A percentile compares a stretch with the other conserved stretches of the same genome.
phyloP scores from a whole-genome alignment of 1,140 invertebrate species.

The Gerris buenoi region DNA sequence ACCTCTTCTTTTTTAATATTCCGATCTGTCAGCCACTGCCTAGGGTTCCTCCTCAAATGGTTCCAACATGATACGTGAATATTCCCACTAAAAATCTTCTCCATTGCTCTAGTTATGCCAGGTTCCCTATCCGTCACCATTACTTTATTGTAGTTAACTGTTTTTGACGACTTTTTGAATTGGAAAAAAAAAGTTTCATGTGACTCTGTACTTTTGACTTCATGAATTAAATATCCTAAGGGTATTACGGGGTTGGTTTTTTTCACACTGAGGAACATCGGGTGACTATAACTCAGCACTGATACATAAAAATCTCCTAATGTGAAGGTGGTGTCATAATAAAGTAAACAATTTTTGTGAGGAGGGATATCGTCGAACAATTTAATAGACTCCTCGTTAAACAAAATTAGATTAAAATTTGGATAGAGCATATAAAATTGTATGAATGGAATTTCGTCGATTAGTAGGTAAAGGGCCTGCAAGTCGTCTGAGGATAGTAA shows the following conservation, averaged over 20 bases:
- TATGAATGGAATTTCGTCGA: neutral
- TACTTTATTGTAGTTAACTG: neutral
- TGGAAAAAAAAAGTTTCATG: neutral
- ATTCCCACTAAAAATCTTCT: neutral
- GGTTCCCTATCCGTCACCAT: neutral
- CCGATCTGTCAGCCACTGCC: neutral
- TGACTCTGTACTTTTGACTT: neutral
- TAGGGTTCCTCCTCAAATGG: neutral
- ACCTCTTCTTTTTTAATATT: neutral
- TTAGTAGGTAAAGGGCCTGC: neutral
- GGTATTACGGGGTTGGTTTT: neutral
- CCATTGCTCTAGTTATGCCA: neutral
- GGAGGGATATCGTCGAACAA: neutral
- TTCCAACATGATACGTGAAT: neutral
- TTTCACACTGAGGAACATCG: neutral
- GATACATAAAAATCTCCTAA: neutral
- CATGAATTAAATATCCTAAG: neutral
- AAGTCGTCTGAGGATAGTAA: neutral
- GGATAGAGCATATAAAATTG: neutral
- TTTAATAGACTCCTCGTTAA: neutral
- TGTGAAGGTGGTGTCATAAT: neutral
- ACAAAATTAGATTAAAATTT: neutral
- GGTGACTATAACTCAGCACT: neutral
- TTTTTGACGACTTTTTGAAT: neutral
- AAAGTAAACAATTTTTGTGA: neutral